phyloP scores from a whole-genome alignment of 2,888 invertebrate genomes.

The Lasioglossum malachurum region DNA sequence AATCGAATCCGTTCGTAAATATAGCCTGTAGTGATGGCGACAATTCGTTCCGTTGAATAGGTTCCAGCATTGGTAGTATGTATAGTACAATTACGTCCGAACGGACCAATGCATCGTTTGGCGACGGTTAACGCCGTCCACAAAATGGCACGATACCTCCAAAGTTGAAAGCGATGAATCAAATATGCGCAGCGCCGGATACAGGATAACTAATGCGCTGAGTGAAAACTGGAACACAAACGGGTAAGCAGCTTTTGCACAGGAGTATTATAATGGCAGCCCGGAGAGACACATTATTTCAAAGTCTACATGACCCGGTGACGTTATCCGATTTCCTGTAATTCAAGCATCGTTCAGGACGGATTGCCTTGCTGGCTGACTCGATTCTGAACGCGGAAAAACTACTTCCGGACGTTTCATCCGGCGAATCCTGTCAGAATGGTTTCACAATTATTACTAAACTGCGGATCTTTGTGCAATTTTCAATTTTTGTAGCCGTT shows the following conservation, averaged over 20 bases:
- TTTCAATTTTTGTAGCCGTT: too few species aligned
- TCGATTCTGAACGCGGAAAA: neutral
- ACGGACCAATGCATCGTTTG: neutral
- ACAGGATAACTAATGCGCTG: conserved; percentile 1
- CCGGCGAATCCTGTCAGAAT: neutral
- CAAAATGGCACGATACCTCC: neutral
- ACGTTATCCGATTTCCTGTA: conserved; percentile 42
- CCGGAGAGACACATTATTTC: conserved; percentile 31
- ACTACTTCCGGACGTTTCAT: neutral
- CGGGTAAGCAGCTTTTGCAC: conserved; percentile 5
- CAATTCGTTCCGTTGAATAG: too few species aligned
- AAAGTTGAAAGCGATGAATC: conserved; percentile 28
- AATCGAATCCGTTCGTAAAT: too few species aligned
- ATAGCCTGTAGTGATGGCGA: too few species aligned
- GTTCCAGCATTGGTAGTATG: too few species aligned
- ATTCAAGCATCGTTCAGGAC: conserved; percentile 19
- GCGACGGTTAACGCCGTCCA: neutral
- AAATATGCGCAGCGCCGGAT: conserved; percentile 23
- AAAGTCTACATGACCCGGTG: conserved; percentile 21
- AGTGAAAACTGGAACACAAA: conserved; percentile 25
- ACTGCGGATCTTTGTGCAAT: too few species aligned
- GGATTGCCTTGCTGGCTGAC: neutral
- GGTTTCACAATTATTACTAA: neutral
- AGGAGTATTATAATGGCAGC: conserved; percentile 23
- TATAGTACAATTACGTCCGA: too few species aligned